Evolutionary conservation across 2,113 vertebrate species (phyloP).

Genomic region (Sialia sialis): DNA sequence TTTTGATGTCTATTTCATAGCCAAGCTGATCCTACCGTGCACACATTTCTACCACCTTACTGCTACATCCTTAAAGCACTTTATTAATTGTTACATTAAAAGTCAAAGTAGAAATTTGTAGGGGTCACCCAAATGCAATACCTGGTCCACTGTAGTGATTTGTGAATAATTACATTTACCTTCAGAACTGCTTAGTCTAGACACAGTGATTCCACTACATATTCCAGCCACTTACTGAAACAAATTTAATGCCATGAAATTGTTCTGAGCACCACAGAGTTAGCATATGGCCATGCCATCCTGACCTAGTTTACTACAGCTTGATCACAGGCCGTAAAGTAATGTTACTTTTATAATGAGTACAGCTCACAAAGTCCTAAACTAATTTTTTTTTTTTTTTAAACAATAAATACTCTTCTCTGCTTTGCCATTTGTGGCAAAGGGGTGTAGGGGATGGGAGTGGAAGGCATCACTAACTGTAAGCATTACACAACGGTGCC

Average conservation of each 20-base stretch:
- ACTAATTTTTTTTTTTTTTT: not conserved
- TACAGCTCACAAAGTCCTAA: not conserved
- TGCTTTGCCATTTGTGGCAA: not conserved
- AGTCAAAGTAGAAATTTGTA: not conserved
- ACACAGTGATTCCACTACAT: not conserved
- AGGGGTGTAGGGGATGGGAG: accelerated
- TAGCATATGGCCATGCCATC: not conserved
- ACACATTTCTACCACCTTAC: not conserved
- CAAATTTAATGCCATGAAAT: not conserved
- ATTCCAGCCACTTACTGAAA: not conserved
- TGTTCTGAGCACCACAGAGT: not conserved
- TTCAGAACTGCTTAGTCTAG: not conserved
- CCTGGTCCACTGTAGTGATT: not conserved
- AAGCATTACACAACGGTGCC: not conserved
- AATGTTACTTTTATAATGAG: accelerated
- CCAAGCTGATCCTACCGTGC: not conserved
- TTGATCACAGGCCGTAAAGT: not conserved
- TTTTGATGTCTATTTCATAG: not conserved
- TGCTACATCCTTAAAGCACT: not conserved
- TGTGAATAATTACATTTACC: not conserved
- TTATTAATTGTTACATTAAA: not conserved
- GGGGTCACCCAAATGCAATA: not conserved
- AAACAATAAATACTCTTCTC: not conserved
- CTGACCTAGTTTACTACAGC: not conserved
- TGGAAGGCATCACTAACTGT: not conserved